Conservation (phyloP, 35 echinoderm and acorn worm genomes). For the Apostichopus californicus region DNA sequence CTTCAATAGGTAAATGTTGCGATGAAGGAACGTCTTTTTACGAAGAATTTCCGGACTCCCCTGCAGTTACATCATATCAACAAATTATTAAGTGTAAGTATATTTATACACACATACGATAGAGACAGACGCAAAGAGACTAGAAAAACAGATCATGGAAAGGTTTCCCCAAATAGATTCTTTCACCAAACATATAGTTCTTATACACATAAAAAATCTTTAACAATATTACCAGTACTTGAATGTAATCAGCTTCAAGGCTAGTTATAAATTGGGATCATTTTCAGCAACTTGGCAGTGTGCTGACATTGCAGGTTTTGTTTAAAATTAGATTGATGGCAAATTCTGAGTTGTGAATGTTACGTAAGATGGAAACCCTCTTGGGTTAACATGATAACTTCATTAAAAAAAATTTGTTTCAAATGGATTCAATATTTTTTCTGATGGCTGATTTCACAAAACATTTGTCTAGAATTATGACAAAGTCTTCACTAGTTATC, state of each 20-base stretch:
- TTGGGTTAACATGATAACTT: too few relatives aligned
- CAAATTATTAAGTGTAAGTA: conserved; percentile 87
- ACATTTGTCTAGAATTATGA: too few relatives aligned
- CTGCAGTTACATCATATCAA: conserved; percentile 76
- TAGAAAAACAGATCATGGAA: conserved; percentile 6
- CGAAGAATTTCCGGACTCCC: conserved; percentile 85
- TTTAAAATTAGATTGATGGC: too few relatives aligned
- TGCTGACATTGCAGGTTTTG: not conserved
- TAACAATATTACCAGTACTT: conserved; percentile 35
- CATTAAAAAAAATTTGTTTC: too few relatives aligned
- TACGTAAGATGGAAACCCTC: too few relatives aligned
- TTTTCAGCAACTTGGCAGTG: not conserved
- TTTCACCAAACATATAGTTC: conserved; percentile 15
- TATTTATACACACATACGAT: not conserved
- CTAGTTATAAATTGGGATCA: not conserved
- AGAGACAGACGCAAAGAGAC: not conserved
- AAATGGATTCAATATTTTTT: too few relatives aligned
- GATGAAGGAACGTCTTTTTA: conserved; percentile 96
- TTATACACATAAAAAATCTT: conserved; percentile 26
- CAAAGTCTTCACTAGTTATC: too few relatives aligned
- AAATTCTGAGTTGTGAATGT: too few relatives aligned
- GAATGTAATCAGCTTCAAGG: not conserved
- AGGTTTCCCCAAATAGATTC: conserved; percentile 13
- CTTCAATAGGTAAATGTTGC: conserved; percentile 82
- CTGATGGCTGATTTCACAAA: too few relatives aligned